phyloP scores from a whole-genome alignment of 2,888 invertebrate genomes.

The Venustoraphidia nigricollis region DNA sequence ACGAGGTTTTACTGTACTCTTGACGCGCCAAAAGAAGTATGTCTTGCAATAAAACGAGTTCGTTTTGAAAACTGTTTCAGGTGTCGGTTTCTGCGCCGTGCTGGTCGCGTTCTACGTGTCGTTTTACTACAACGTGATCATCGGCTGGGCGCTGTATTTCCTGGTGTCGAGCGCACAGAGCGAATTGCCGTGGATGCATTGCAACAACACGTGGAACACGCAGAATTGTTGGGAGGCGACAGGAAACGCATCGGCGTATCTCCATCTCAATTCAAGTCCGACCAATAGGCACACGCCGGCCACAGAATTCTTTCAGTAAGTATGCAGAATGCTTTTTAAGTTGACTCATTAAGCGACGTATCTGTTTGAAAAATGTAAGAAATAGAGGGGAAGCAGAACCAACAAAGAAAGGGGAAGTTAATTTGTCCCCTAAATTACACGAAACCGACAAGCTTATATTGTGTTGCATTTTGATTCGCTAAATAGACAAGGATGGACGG shows the following conservation, averaged over 20 bases:
- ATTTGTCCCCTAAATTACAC: too few species aligned
- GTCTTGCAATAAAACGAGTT: too few species aligned
- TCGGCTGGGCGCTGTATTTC: slow-evolving; percentile 73
- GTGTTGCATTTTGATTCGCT: too few species aligned
- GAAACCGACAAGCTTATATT: too few species aligned
- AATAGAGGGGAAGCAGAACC: too few species aligned
- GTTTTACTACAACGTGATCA: slow-evolving; percentile 74
- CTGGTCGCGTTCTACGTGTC: slow-evolving; percentile 67
- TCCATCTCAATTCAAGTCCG: too few species aligned
- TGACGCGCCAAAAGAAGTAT: too few species aligned
- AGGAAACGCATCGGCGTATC: background rate
- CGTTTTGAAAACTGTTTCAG: slow-evolving; percentile 25
- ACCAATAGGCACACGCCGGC: slow-evolving; percentile 49
- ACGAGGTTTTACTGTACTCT: too few species aligned
- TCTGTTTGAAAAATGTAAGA: too few species aligned
- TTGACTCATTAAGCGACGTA: too few species aligned
- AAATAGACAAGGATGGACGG: too few species aligned
- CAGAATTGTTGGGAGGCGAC: slow-evolving; percentile 45
- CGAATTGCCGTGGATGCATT: slow-evolving; percentile 66
- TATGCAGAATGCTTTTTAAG: slow-evolving; percentile 10
- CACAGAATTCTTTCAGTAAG: slow-evolving; percentile 65
- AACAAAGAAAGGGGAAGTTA: too few species aligned
- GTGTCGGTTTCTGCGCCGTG: slow-evolving; percentile 65
- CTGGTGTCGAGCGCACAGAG: slow-evolving; percentile 52
- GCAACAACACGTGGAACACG: slow-evolving; percentile 71